Conservation (phyloP, 2,797 vertebrate species). For the Adrianichthys oophorus region DNA sequence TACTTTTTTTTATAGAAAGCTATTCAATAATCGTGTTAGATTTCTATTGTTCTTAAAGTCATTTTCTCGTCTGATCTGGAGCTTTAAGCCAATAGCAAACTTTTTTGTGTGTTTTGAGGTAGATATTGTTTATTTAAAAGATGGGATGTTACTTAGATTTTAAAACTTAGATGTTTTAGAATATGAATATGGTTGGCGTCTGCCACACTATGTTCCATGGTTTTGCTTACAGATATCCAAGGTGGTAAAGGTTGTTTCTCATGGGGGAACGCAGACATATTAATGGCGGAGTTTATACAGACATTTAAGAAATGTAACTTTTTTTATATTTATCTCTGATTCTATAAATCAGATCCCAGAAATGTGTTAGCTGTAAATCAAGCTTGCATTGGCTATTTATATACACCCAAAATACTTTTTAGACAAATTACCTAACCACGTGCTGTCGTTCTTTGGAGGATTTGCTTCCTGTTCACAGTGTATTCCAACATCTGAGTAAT, state of each 20-base stretch:
- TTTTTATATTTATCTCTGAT: conserved; percentile 48
- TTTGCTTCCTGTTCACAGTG: conserved; percentile 21
- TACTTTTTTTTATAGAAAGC: conserved; percentile 58
- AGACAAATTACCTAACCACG: no score
- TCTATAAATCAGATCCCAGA: not conserved
- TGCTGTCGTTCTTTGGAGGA: no score
- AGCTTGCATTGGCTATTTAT: no score
- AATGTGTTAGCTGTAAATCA: no score
- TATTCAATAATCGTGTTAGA: conserved; percentile 78
- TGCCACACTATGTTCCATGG: conserved; percentile 47
- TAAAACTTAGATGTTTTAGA: conserved; percentile 40
- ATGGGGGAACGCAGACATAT: conserved; percentile 38
- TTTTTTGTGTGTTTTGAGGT: conserved; percentile 67
- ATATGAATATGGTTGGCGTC: conserved; percentile 51
- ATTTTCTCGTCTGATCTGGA: conserved; percentile 60
- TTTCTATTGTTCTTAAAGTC: conserved; percentile 80
- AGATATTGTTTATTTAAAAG: conserved; percentile 76
- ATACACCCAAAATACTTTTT: no score
- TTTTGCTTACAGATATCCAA: conserved; percentile 61
- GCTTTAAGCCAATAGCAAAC: conserved; percentile 72
- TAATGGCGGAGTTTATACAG: conserved; percentile 39
- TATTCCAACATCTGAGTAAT: conserved; percentile 25
- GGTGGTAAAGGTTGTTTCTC: conserved; percentile 51
- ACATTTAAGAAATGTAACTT: conserved; percentile 48
- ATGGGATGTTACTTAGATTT: conserved; percentile 67